A percentile compares a stretch with the other conserved stretches of the same genome.
phyloP scores from a whole-genome alignment of 2,797 vertebrate genomes.

The Hypotaenidia philippensis region DNA sequence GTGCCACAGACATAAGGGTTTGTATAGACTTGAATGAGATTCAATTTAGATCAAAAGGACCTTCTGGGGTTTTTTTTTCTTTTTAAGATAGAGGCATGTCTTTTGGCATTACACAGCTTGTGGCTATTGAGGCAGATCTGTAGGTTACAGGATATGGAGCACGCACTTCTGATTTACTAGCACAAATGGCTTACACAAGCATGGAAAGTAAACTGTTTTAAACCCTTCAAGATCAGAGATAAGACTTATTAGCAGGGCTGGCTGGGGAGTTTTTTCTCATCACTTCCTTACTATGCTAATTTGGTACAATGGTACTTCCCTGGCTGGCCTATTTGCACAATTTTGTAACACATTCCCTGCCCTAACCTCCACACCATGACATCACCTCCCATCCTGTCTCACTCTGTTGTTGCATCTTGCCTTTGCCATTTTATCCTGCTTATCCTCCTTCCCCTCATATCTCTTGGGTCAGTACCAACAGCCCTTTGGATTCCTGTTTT shows the following conservation, averaged over 20 bases:
- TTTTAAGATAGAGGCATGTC: constrained; percentile 16
- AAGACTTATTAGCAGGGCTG: constrained; percentile 9
- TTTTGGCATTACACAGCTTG: constrained; percentile 58
- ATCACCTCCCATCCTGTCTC: neutral
- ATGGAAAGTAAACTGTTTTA: constrained; percentile 54
- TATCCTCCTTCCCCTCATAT: neutral
- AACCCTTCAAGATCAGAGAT: constrained; percentile 52
- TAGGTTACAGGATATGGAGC: constrained; percentile 57
- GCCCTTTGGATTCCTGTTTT: neutral
- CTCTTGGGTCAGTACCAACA: neutral
- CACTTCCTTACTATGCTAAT: constrained; percentile 37
- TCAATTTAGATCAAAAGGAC: constrained; percentile 43
- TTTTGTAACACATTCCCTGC: neutral
- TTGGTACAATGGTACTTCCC: constrained; percentile 6
- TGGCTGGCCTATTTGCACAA: neutral
- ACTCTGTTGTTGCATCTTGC: neutral
- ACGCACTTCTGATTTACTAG: constrained; percentile 31
- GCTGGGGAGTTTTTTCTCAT: constrained; percentile 27
- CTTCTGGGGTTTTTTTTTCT: neutral
- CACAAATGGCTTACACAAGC: constrained; percentile 27
- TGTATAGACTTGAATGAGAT: constrained; percentile 42
- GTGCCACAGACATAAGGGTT: neutral
- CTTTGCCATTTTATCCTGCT: neutral
- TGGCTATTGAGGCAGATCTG: constrained; percentile 42
- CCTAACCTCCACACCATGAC: neutral